Base-by-base conservation (phyloP, 2,797 vertebrate genomes). In the Gymnoscopelus braueri region DNA sequence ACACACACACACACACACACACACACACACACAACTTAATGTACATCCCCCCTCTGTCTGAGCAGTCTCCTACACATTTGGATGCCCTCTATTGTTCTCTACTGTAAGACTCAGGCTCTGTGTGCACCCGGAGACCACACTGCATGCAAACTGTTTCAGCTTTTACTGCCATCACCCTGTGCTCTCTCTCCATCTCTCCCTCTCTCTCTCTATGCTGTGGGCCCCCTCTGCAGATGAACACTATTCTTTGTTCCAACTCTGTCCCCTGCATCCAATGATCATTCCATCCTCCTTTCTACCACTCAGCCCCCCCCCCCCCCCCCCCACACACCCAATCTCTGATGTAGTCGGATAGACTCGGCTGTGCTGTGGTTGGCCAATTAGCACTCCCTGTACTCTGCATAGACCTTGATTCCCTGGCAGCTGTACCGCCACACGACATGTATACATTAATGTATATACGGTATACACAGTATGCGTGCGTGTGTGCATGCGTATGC, bases 311-410 rank as follows among this genome's bases (percentile, higher is more conserved):
- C 60, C 58, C 59, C 65, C 55, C 71, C 79, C 75, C 26, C 14
- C 11, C 84, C 63, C 67, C 50, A 63, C n/a, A n/a, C n/a, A n/a
- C 63, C 69, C 74, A 76, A 63, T 69, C 80, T 88, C 83, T 87
- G 82, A 85, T 87, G 92, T 88, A 93, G 32, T 32, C 32, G 19
- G 19, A 1, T 19, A 19, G 19, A 19, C 89, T 93, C 94, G 69
- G 89, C 81, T 89, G 92, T 92, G 92, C 94, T 82, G 91, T 86
- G 63, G 93, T 87, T 89, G 92, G 91, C 89, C 95, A 95, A 96
- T 96, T 96, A 95, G 94, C 74, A 87, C 92, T 91, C 86, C 91
- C 89, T 93, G 92, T 93, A 91, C 92, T 89, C 86, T 75, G 83
- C 90, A 93, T 93, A 91, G 83, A 83, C 80, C 81, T 77, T 15